A percentile compares a stretch with the other conserved stretches of the same genome.
phyloP scores from a whole-genome alignment of 2,113 vertebrate genomes.

The Puntigrus tetrazona region DNA sequence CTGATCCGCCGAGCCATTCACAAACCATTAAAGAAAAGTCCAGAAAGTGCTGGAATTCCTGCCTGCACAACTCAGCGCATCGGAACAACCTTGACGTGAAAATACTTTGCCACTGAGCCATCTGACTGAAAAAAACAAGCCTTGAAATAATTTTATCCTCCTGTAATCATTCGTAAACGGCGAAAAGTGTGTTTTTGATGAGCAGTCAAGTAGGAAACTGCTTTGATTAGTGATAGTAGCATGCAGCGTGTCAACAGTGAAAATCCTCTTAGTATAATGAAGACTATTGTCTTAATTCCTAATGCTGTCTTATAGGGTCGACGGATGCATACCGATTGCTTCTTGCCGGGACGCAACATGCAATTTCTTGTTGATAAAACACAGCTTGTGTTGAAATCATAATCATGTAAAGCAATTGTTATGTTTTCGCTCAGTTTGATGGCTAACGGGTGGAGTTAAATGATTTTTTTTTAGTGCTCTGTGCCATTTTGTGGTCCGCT shows the following conservation, averaged over 20 bases:
- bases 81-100: background rate
- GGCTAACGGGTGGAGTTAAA: background rate
- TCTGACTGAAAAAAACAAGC: background rate
- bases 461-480: background rate
- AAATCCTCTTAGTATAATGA: slow-evolving; percentile 41
- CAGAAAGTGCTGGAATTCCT: slow-evolving; percentile 63
- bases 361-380: background rate
- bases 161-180: background rate
- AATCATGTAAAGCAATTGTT: background rate
- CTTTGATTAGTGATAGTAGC: slow-evolving; percentile 26
- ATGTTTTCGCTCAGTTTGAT: background rate
- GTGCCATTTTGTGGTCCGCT: background rate
- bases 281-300: slow-evolving; percentile 40
- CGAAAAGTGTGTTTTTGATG: background rate
- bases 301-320: slow-evolving; percentile 24
- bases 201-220: slow-evolving; percentile 20
- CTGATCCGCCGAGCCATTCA: slow-evolving; percentile 64
- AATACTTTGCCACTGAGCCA: background rate
- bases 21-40: slow-evolving; percentile 60
- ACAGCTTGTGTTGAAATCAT: background rate
- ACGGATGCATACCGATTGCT: background rate
- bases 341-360: background rate
- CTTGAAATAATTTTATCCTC: background rate
- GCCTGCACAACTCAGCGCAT: background rate
- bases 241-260: slow-evolving; percentile 12